Percentiles rank a stretch among this genome's conserved stretches.
These are phyloP conservation scores for Xylophagus ater DNA, from an alignment of 2,888 invertebrate genomes.

Conservation along the genomic window DNA sequence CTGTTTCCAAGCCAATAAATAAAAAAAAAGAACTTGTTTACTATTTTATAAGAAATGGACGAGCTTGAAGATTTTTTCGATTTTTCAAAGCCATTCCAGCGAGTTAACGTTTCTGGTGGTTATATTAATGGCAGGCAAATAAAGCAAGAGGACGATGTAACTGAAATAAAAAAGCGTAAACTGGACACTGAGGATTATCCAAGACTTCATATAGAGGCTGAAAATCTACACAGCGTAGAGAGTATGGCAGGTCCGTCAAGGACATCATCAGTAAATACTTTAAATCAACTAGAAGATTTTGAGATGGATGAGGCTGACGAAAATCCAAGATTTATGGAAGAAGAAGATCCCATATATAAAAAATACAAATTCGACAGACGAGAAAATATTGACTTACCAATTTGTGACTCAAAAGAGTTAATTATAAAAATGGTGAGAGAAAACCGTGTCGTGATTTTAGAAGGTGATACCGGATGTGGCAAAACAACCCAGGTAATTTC, in stretches of 20 bases:
- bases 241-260: too few relatives aligned
- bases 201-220: too few relatives aligned
- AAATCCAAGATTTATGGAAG: constrained; percentile 15
- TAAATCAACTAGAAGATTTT: constrained; percentile 29
- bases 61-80: constrained; percentile 33
- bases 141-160: constrained; percentile 2
- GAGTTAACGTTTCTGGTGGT: constrained; percentile 22
- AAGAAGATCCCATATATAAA: constrained; percentile 26
- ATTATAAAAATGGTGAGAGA: constrained; percentile 53
- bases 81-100: constrained; percentile 31
- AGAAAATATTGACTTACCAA: constrained; percentile 29
- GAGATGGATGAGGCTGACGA: constrained; percentile 13
- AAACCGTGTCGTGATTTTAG: constrained; percentile 63
- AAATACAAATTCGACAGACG: constrained; percentile 29
- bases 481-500: constrained; percentile 72
- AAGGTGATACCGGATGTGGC: constrained; percentile 92
- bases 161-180: too few relatives aligned
- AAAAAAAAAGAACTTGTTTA: too few relatives aligned
- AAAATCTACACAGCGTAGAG: too few relatives aligned
- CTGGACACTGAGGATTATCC: too few relatives aligned
- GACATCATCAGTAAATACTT: too few relatives aligned
- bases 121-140: constrained; percentile 23
- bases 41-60: too few relatives aligned
- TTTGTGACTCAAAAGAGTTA: constrained; percentile 37
- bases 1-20: too few relatives aligned